Base-by-base conservation (phyloP, 2,888 invertebrate species). In the Scaptomyza flava region DNA sequence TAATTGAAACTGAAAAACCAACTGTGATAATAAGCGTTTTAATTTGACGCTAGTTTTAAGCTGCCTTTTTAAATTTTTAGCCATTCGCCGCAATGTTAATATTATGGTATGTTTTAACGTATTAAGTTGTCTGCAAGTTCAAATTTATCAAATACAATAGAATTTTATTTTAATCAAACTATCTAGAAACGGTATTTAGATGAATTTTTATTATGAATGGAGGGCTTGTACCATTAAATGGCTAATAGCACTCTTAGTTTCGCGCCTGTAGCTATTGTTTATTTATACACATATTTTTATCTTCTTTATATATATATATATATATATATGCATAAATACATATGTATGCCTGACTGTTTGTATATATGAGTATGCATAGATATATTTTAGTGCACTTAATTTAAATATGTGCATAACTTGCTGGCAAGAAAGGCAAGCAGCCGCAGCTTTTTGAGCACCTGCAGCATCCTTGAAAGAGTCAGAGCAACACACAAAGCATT, bases 341-440 rank as follows among this genome's bases (percentile, higher is more conserved):
- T 17, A 17, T 17, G 17, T 1, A 17, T 17, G 17, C 17, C 1
- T 17, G 1, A 17, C 17, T 17, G 17, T 17, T 17, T 17, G 34
- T 47, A 33, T 61, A 20, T 48, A 33, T 54, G 27, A 36, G 7
- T 45, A 31, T 57, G 23, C 3, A 23, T 23, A 23, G 2, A 61
- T 59, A 33, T 52, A 41, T 72, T 62, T 68, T 46, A 50, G 33
- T 20, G 53, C 63, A 72, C 64, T 72, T 72, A 53, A 75, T 84
- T 72, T 69, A 75, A 84, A 81, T 87, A 87, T 81, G 76, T 81
- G 79, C 79, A 87, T 75, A 83, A 68, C 79, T 84, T 75, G 65
- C 63, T 48, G 74, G 50, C 56, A 69, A 63, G 77, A 36, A 54
- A 61, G 52, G 67, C 62, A 58, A 51, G 38, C 50, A 54, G 58